Percentiles rank a stretch among this genome's conserved stretches.
Conservation (phyloP, 2,113 vertebrate species). For the Menidia beryllina region DNA sequence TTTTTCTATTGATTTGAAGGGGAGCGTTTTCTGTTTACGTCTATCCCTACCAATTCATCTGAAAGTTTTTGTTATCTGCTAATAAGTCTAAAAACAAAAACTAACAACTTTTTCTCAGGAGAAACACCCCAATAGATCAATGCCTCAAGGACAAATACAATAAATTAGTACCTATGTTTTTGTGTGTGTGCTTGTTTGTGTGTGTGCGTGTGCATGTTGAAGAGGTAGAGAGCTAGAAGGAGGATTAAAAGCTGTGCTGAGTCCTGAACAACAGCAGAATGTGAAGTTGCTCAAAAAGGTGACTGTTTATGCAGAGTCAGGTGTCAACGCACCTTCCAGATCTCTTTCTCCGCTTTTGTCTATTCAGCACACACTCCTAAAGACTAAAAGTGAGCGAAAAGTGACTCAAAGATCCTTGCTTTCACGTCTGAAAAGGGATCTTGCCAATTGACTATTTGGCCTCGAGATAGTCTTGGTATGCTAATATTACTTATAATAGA, state of each 20-base stretch:
- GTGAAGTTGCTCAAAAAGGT: slow-evolving; percentile 37
- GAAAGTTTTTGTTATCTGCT: slow-evolving; percentile 3
- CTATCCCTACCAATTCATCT: neutral
- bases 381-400: neutral
- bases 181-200: slow-evolving; percentile 24
- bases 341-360: slow-evolving; percentile 13
- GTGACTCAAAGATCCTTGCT: slow-evolving; percentile 2
- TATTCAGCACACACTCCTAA: slow-evolving; percentile 10
- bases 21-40: neutral
- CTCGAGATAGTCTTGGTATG: neutral
- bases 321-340: slow-evolving; percentile 21
- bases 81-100: slow-evolving; percentile 42
- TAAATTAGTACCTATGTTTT: slow-evolving; percentile 43
- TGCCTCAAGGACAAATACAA: slow-evolving; percentile 55
- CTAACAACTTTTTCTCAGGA: slow-evolving; percentile 18
- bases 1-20: neutral
- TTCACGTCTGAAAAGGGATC: slow-evolving; percentile 4
- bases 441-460: slow-evolving; percentile 5
- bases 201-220: too few relatives aligned
- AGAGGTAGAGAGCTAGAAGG: neutral
- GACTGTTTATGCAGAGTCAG: slow-evolving; percentile 60
- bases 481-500: neutral
- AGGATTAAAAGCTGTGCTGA: slow-evolving; percentile 33
- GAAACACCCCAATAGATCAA: slow-evolving; percentile 62
- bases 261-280: slow-evolving; percentile 46